Base-by-base conservation (phyloP, 1,140 invertebrate genomes). In the Drosophila paulistorum region DNA sequence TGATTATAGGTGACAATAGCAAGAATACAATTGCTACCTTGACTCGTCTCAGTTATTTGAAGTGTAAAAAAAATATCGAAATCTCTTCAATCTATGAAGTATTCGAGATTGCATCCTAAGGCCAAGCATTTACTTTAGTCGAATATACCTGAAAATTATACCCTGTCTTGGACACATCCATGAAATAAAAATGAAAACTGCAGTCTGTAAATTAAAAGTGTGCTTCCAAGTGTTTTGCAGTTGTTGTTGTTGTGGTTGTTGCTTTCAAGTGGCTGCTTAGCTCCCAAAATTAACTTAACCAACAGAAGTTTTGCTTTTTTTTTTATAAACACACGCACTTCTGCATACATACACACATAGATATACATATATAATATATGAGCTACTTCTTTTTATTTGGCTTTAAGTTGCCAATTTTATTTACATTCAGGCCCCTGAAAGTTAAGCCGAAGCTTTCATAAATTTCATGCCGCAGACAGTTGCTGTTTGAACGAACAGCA, bases 401-500 rank as follows among this genome's bases (percentile, higher is more conserved):
- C 48, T 66, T 66, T 67, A 64, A 81, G 59, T 72, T 60, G 68
- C 48, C 26, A 71, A 48, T 77, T 85, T 74, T 68, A 59, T 65
- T 78, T 77, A 77, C 72, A 71, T 80, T 72, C 60, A 55, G 65
- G 51, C 65, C 71, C 51, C 48, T 61, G 58, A 64, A 79, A 71
- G 71, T 73, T 69, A 86, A 86, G 77, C 75, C 63, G 71, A 64
- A 70, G 71, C 61, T 57, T 68, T 86, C 76, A 82, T 86, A 86
- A 86, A 86, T 87, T 87, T 70, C 55, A 78, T 75, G 77, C 37
- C 55, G 65, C 45, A 61, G 23, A 57, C 35, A 33, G 45, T 51
- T 51, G 45, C 45, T n/a, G 45, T 48, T 48, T 48, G 45, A 48
- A 42, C 7, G 17, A 17, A 37, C 1, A 51, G 54, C 10, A 66